These are phyloP conservation scores for Zenarchopterus dispar DNA, from an alignment of 2,797 vertebrate species.

Conservation along the genomic window DNA sequence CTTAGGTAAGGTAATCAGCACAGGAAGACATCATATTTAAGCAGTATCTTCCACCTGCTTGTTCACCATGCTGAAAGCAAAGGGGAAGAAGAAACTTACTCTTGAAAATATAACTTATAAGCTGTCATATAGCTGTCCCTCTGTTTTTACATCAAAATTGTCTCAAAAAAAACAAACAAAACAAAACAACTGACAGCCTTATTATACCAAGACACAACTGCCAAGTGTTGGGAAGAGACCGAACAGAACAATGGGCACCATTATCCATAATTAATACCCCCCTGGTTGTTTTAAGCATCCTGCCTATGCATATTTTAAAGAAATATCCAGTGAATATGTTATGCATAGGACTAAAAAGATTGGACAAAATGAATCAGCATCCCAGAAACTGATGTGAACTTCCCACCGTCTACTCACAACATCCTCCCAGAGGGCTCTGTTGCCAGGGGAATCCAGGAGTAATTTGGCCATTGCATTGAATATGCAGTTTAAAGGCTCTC, in stretches of 20 bases:
- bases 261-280: conserved; percentile 79
- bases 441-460: conserved; percentile 59
- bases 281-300: conserved; percentile 72
- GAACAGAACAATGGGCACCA: conserved; percentile 63
- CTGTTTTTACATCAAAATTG: conserved; percentile 26
- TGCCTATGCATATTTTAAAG: conserved; percentile 80
- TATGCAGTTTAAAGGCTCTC: conserved; percentile 55
- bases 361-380: conserved; percentile 68
- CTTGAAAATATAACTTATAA: conserved; percentile 29
- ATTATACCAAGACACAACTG: conserved; percentile 54
- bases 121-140: conserved; percentile 36
- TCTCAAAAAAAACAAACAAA: conserved; percentile 12
- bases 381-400: conserved; percentile 57
- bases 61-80: conserved; percentile 24
- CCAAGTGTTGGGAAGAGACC: conserved; percentile 66
- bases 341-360: conserved; percentile 65
- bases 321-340: conserved; percentile 77
- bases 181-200: conserved; percentile 50
- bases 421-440: conserved; percentile 47
- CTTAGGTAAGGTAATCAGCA: neutral
- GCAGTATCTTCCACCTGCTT: conserved; percentile 17
- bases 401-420: conserved; percentile 36
- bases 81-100: neutral
- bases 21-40: conserved; percentile 9
- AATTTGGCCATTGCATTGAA: conserved; percentile 57